A percentile compares a stretch with the other conserved stretches of the same genome.
Evolutionary conservation across 2,113 vertebrate genomes (phyloP).

Genomic region (Tachysurus fulvidraco): DNA sequence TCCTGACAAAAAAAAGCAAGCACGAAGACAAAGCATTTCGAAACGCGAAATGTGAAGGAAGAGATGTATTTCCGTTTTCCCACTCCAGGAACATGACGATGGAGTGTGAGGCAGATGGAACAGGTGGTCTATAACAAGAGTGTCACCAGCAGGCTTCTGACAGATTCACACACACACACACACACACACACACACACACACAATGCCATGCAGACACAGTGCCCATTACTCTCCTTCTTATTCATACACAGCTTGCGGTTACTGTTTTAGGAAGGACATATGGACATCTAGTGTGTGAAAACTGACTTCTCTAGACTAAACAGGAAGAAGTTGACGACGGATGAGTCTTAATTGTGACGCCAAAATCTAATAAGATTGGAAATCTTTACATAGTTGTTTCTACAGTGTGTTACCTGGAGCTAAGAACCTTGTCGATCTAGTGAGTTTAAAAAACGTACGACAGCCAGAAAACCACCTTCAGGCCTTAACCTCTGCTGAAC

Average conservation of each 20-base stretch:
- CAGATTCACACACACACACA: conserved; percentile 46
- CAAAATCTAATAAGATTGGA: background rate
- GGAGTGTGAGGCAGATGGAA: conserved; percentile 61
- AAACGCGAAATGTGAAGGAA: conserved; percentile 3
- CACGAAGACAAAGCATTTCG: background rate
- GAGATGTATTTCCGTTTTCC: background rate
- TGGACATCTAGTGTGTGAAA: conserved; percentile 15
- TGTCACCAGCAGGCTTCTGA: conserved; percentile 53
- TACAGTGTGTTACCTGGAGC: background rate
- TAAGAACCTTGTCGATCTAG: background rate
- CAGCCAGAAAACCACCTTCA: background rate
- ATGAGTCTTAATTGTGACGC: conserved; percentile 3
- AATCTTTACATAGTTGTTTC: background rate
- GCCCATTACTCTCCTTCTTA: conserved; percentile 29
- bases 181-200: conserved; percentile 29
- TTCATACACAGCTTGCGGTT: conserved; percentile 42
- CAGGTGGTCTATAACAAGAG: conserved; percentile 61
- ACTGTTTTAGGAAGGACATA: conserved; percentile 50
- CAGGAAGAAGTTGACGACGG: background rate
- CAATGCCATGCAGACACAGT: conserved; percentile 26
- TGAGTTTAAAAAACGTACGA: background rate
- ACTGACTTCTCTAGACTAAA: conserved; percentile 3
- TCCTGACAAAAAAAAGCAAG: conserved; percentile 12
- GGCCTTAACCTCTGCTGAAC: too few species aligned
- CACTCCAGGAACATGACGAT: conserved; percentile 51